Base-by-base conservation (phyloP, 2,113 vertebrate genomes). In the Tychaedon coryphoeus region DNA sequence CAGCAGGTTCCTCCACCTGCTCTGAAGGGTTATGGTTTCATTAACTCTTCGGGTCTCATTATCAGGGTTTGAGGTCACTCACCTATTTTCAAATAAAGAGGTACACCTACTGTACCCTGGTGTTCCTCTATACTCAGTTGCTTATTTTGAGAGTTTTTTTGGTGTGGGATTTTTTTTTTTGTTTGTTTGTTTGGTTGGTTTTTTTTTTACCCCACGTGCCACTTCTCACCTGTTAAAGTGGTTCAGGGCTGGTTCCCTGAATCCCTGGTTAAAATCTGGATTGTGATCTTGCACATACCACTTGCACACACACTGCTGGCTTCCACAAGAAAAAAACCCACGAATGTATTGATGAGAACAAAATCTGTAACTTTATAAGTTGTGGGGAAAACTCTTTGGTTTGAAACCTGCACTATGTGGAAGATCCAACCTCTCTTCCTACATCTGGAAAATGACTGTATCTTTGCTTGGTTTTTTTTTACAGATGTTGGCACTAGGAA, bases 31-130 rank as follows among this genome's bases (percentile, higher is more conserved):
- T 95, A 34, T 73, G 77, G 92, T 97, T 97, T 96, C 91, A 90
- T 96, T 96, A 96, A 95, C 80, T 94, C 86, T 88, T 90, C 43
- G 78, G 47, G 88, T 87, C 71, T 98, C 74, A 71, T 97, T 96
- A 93, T 83, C 60, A 76, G 93, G 42, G 14, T 71, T 86, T 93
- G 86, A 66, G 70, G 75, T 93, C 74, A 51, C 51, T 91, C 88
- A 91, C 86, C 56, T 64, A 73, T 65, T 88, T 76, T 85, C 66
- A 76, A 71, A 85, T 82, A 54, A 5, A 60, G 28, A 74, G 71
- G 82, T 54, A 16, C 26, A 54, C 77, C 50, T 79, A 17, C 47
- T 43, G 34, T 45, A 43, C 36, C 17, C 57, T 62, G 47, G 33
- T 36, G n/a, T 65, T 90, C 66, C 57, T 88, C 54, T 60, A 54